Conservation (phyloP, 2,888 invertebrate genomes). For the Drosophila formosana region DNA sequence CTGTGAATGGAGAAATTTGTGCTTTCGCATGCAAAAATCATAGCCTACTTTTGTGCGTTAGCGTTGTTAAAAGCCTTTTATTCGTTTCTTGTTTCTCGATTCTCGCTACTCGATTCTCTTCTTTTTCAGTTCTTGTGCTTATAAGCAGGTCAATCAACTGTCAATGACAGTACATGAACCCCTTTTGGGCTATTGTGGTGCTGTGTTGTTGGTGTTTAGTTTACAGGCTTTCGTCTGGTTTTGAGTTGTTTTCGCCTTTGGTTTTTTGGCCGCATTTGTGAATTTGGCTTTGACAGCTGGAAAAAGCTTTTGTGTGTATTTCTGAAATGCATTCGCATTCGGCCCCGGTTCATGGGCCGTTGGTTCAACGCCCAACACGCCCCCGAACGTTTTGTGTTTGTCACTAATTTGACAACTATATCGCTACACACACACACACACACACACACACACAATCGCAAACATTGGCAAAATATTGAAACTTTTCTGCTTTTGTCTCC, state of each 20-base stretch:
- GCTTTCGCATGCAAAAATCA: conserved; percentile 40
- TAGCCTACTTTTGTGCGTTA: conserved; percentile 61
- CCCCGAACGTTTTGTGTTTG: conserved; percentile 47
- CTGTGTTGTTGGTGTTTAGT: conserved; percentile 37
- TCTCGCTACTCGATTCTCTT: neutral
- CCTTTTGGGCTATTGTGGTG: conserved; percentile 37
- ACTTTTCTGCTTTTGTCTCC: conserved; percentile 51
- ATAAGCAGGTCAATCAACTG: conserved; percentile 68
- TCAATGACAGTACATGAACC: conserved; percentile 49
- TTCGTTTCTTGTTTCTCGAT: conserved; percentile 1
- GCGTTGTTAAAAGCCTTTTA: neutral
- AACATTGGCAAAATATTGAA: conserved; percentile 62
- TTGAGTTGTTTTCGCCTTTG: conserved; percentile 42
- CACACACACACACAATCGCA: conserved; percentile 16
- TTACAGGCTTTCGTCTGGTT: conserved; percentile 51
- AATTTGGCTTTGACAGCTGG: conserved; percentile 70
- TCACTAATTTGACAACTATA: conserved; percentile 53
- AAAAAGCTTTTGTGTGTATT: conserved; percentile 56
- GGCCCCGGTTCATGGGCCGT: conserved; percentile 3
- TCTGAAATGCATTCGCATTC: conserved; percentile 56
- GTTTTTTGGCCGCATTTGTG: conserved; percentile 50
- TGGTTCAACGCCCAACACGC: conserved; percentile 17
- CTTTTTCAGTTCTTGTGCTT: conserved; percentile 4
- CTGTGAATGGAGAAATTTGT: conserved; percentile 24
- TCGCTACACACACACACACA: conserved; percentile 21